Conservation (phyloP, 2,797 vertebrate species). For the Leptoclinus maculatus region DNA sequence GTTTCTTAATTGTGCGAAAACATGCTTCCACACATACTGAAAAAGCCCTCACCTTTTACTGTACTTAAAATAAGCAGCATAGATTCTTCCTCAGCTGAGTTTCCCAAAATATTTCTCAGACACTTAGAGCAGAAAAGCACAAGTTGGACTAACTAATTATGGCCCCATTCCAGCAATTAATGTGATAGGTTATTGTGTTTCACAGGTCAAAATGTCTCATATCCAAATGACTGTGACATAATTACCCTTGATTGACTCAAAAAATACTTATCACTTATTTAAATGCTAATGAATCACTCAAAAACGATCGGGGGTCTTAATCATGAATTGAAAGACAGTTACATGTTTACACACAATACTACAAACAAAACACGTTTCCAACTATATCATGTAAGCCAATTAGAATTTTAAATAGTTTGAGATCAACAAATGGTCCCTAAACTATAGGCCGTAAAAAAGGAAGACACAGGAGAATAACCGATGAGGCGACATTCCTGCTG, state of each 20-base stretch:
- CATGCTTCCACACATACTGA: too few species aligned
- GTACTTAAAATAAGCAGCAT: too few species aligned
- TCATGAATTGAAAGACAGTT: not conserved
- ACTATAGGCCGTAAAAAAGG: not conserved
- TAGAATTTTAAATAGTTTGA: not conserved
- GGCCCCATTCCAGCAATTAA: not conserved
- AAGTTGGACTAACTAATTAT: not conserved
- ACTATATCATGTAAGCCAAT: not conserved
- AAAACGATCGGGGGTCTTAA: not conserved
- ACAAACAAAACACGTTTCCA: not conserved
- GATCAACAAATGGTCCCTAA: not conserved
- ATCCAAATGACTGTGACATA: not conserved
- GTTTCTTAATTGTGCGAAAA: too few species aligned
- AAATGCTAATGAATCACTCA: not conserved
- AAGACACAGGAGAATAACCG: not conserved
- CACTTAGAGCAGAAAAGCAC: not conserved
- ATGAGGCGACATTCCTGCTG: constrained; percentile 4
- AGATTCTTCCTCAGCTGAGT: too few species aligned
- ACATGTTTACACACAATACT: not conserved
- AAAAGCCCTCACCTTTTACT: too few species aligned
- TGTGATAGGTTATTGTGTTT: not conserved
- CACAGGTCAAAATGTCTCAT: not conserved
- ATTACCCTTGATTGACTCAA: not conserved
- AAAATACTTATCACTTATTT: not conserved
- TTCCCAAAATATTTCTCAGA: not conserved